These are phyloP conservation scores for Cygnus buccinator DNA, from an alignment of 2,113 vertebrate species.

Conservation along the genomic window DNA sequence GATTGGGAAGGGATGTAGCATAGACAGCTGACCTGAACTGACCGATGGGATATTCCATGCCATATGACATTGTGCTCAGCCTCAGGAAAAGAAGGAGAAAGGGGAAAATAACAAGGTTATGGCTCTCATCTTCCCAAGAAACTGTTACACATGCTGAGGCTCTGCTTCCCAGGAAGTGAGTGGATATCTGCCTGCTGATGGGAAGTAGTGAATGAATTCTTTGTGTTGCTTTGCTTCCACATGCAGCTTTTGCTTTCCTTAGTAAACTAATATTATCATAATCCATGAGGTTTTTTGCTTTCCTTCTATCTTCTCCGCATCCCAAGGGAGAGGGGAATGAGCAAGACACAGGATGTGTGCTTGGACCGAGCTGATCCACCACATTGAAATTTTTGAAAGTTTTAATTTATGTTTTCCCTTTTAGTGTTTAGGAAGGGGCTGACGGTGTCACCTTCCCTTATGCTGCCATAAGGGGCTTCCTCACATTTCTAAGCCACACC, in stretches of 20 bases:
- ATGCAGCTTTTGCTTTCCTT: neutral
- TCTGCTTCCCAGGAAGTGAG: neutral
- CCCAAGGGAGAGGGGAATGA: neutral
- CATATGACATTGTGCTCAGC: neutral
- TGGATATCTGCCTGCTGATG: neutral
- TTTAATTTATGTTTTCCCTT: neutral
- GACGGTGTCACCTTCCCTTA: neutral
- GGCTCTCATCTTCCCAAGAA: neutral
- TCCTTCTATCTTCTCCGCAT: neutral
- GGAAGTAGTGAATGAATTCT: neutral
- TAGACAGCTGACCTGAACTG: neutral
- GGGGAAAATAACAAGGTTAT: neutral
- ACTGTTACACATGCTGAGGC: neutral
- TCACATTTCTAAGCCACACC: neutral
- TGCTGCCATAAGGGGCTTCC: neutral
- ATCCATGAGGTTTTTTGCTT: neutral
- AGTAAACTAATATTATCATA: neutral
- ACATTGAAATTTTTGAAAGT: fast-evolving
- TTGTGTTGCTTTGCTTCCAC: neutral
- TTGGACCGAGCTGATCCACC: neutral
- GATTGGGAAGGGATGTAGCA: neutral
- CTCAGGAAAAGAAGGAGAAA: neutral
- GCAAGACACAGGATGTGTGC: neutral
- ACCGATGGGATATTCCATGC: neutral
- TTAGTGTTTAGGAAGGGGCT: neutral